phyloP scores from a whole-genome alignment of 1,140 invertebrate genomes.

The Neuroterus valhalla region DNA sequence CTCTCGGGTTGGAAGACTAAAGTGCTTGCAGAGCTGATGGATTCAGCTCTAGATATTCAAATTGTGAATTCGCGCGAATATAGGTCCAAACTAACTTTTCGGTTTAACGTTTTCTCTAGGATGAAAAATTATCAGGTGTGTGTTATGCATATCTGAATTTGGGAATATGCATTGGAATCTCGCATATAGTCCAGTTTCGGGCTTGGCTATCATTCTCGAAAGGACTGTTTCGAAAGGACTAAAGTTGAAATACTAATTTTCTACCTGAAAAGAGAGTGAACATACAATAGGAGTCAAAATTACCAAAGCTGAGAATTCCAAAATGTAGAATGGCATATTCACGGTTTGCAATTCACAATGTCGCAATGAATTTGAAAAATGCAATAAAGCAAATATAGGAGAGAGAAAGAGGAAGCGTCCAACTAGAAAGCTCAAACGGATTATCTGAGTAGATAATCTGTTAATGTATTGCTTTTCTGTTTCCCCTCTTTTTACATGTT shows the following conservation, averaged over 20 bases:
- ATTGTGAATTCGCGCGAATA: constrained; percentile 6
- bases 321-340: neutral
- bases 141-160: neutral
- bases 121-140: neutral
- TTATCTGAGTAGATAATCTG: neutral
- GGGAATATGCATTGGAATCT: no score
- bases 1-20: constrained; percentile 7
- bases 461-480: neutral
- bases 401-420: neutral
- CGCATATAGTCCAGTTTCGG: no score
- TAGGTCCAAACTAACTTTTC: constrained; percentile 22
- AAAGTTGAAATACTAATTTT: no score
- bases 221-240: no score
- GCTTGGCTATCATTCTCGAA: no score
- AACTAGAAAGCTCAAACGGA: neutral
- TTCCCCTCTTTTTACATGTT: neutral
- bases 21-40: constrained; percentile 24
- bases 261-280: neutral
- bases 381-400: neutral
- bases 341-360: neutral
- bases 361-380: neutral
- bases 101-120: neutral
- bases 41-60: constrained; percentile 24
- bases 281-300: constrained; percentile 4
- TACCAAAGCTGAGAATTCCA: neutral